Percentiles rank a stretch among this genome's conserved stretches.
Conservation (phyloP, 1,140 invertebrate species). For the Drosophila persimilis region DNA sequence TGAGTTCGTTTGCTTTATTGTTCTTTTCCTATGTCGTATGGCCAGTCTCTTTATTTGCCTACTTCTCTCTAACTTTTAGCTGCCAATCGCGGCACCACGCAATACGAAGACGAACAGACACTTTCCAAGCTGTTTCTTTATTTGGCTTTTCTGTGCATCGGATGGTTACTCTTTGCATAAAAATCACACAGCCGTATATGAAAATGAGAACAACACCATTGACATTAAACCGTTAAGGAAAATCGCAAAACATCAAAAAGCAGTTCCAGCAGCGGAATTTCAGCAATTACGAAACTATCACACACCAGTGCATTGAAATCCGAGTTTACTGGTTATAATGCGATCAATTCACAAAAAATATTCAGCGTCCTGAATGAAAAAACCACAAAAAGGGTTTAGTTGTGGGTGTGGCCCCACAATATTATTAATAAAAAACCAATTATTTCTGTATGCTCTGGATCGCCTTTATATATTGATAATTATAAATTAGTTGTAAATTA, state of each 20-base stretch:
- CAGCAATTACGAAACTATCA: too few relatives aligned
- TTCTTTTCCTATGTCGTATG: neutral
- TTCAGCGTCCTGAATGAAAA: conserved; percentile 57
- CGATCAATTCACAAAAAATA: too few relatives aligned
- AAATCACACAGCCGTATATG: conserved; percentile 21
- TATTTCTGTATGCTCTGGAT: conserved; percentile 10
- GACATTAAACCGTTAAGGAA: too few relatives aligned
- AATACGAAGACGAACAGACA: conserved; percentile 95
- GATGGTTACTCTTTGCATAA: conserved; percentile 96
- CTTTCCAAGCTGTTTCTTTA: conserved; percentile 96
- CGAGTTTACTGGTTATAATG: too few relatives aligned
- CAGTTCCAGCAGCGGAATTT: too few relatives aligned
- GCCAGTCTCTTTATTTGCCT: neutral
- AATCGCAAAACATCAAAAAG: too few relatives aligned
- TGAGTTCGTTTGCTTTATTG: conserved; percentile 14
- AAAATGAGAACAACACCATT: too few relatives aligned
- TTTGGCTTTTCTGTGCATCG: conserved; percentile 94
- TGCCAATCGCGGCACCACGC: conserved; percentile 92
- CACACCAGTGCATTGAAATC: too few relatives aligned
- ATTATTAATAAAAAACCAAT: neutral
- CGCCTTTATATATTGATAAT: conserved; percentile 5
- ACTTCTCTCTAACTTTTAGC: conserved; percentile 58
- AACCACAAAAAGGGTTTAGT: conserved; percentile 28
- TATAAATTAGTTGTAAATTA: conserved; percentile 7
- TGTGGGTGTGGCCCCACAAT: neutral